Evolutionary conservation across 1,140 invertebrate genomes (phyloP).

Genomic region (Anoplophora glabripennis): DNA sequence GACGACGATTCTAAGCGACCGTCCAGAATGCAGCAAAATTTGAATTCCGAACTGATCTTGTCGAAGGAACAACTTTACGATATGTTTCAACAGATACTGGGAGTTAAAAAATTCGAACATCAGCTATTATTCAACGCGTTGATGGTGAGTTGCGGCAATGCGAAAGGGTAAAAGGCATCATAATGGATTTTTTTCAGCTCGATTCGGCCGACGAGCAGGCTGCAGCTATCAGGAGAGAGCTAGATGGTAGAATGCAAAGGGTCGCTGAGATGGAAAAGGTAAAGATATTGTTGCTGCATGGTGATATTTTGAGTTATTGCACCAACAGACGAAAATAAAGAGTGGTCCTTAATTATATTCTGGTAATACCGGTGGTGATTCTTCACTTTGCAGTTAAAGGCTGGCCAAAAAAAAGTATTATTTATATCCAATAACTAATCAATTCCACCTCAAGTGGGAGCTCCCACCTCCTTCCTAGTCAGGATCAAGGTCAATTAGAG

Average conservation of each 20-base stretch:
- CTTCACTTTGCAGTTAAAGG: no score
- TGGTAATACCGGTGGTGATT: no score
- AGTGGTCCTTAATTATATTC: no score
- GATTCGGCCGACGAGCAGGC: constrained; percentile 99
- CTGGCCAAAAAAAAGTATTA: no score
- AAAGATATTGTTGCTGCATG: constrained; percentile 1
- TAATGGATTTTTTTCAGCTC: constrained; percentile 60
- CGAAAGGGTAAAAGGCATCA: background rate
- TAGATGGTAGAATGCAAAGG: constrained; percentile 95
- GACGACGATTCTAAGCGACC: constrained; percentile 80
- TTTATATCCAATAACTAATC: no score
- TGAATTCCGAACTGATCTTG: constrained; percentile 88
- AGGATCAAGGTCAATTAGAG: no score
- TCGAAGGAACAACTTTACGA: constrained; percentile 98
- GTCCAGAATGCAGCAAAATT: constrained; percentile 78
- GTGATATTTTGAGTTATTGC: no score
- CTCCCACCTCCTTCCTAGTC: no score
- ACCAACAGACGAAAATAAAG: no score
- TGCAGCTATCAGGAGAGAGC: constrained; percentile 95
- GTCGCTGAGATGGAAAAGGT: constrained; percentile 96
- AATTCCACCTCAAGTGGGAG: no score
- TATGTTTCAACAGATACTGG: constrained; percentile 99
- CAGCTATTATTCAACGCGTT: constrained; percentile 98
- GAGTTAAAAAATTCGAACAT: constrained; percentile 99
- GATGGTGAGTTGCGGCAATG: constrained; percentile 63